Evolutionary conservation across 2,797 vertebrate species (phyloP), one percentile per base, ranked within the genome.

Genomic region (Gobio occitaniae): DNA sequence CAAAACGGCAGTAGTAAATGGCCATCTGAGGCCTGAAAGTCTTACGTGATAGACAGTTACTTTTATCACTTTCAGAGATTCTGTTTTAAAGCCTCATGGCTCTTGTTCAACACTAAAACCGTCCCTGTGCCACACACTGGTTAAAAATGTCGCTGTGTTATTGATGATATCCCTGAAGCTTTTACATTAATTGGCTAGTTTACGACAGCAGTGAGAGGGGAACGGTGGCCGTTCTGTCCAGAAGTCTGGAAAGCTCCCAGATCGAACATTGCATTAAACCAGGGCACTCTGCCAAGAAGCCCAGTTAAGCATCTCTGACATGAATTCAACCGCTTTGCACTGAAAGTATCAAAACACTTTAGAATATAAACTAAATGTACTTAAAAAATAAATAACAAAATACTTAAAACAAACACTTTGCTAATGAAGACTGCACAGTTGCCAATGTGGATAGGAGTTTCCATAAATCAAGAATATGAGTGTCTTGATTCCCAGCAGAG

Each of bases 181-280:
- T 93, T 95, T 89, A 93, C 82, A 86, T 88, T 93, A 94, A 95
- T 94, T 95, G 93, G 86, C 86, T 88, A 80, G 78, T 93, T 88
- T 91, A 90, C 82, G 87, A 93, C 85, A 68, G 88, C 83, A 87
- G n/a, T 50, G 85, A 87, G 88, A 83, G 19, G 44, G 38, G 86
- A 84, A 88, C 88, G 86, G 66, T 12, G 81, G 90, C 82, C 86
- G 78, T 84, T 89, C 80, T 78, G 88, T 86, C 83, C 77, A 78
- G 77, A 84, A 90, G 5, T 82, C 84, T 84, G 80, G 84, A 19
- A 86, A 89, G 71, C 84, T 86, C 92, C 89, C 87, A 83, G 90
- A 92, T 92, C 85, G 88, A 90, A 85, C 87, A 75, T 85, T 89
- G 83, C 90, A 89, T 90, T 87, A 84, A 88, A 88, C 87, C 89